Conservation (phyloP, 2,113 vertebrate species). For the Merops nubicus region DNA sequence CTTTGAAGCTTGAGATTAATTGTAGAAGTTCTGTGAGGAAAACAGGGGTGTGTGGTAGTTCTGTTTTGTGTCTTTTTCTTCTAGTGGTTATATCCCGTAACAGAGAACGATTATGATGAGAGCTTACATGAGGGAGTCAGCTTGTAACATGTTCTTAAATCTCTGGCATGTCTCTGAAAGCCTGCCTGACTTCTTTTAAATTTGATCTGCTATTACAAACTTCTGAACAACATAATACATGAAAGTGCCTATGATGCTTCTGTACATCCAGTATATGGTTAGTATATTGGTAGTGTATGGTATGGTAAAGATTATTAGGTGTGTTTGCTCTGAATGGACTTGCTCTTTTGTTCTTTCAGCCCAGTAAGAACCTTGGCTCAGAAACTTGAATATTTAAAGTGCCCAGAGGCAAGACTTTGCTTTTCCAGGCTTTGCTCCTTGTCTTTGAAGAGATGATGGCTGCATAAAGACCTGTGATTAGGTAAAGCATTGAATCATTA, state of each 20-base stretch:
- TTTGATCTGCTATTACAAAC: not conserved
- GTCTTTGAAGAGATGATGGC: not conserved
- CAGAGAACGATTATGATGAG: not conserved
- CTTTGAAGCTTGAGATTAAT: not conserved
- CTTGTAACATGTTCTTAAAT: not conserved
- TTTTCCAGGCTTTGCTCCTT: slow-evolving; percentile 1
- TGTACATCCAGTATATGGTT: not conserved
- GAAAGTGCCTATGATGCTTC: not conserved
- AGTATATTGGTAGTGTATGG: not conserved
- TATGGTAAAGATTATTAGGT: not conserved
- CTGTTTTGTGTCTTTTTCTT: slow-evolving; percentile 7
- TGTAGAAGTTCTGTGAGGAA: not conserved
- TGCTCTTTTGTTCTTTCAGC: not conserved
- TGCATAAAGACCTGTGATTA: not conserved
- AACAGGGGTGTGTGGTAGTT: not conserved
- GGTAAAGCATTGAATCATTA: not conserved
- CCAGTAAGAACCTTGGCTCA: not conserved
- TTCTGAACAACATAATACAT: not conserved
- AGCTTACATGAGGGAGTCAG: rapidly evolving
- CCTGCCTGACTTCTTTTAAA: not conserved
- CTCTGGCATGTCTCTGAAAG: not conserved
- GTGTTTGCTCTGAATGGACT: not conserved
- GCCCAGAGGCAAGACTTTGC: slow-evolving; percentile 3
- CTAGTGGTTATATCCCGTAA: not conserved
- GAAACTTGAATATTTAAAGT: slow-evolving; percentile 29